Conservation (phyloP, 2,113 vertebrate genomes). For the Colius striatus region DNA sequence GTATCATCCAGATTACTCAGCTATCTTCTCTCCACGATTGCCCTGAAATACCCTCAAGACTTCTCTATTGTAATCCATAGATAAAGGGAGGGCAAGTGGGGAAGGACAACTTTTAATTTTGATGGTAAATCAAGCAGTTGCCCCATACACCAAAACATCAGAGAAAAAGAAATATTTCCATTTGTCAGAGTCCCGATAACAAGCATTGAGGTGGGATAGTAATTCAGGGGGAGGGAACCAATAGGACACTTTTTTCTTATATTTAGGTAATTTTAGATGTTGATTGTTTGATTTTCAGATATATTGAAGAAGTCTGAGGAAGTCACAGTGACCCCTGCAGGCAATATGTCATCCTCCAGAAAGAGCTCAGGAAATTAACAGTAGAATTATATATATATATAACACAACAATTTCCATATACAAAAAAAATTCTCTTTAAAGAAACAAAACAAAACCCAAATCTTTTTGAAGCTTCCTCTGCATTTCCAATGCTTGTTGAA, state of each 20-base stretch:
- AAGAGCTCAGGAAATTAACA: neutral
- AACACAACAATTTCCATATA: neutral
- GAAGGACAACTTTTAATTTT: neutral
- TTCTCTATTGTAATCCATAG: neutral
- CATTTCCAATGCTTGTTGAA: neutral
- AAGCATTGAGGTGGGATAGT: neutral
- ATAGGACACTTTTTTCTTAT: neutral
- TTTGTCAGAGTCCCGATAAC: neutral
- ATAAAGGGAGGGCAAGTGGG: neutral
- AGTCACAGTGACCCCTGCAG: neutral
- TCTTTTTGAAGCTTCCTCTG: neutral
- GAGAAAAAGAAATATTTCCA: neutral
- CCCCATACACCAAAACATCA: neutral
- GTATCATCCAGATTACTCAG: neutral
- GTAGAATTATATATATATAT: neutral
- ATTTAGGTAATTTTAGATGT: neutral
- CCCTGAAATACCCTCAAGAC: neutral
- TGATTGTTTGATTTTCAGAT: neutral
- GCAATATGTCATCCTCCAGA: neutral
- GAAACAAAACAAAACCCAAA: no score
- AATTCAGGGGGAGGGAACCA: rapidly evolving
- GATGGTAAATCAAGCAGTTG: neutral
- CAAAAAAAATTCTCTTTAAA: no score
- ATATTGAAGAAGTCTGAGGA: neutral
- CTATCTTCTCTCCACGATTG: neutral